Base-by-base conservation (phyloP, 2,797 vertebrate genomes). In the Adelosebastes latens region DNA sequence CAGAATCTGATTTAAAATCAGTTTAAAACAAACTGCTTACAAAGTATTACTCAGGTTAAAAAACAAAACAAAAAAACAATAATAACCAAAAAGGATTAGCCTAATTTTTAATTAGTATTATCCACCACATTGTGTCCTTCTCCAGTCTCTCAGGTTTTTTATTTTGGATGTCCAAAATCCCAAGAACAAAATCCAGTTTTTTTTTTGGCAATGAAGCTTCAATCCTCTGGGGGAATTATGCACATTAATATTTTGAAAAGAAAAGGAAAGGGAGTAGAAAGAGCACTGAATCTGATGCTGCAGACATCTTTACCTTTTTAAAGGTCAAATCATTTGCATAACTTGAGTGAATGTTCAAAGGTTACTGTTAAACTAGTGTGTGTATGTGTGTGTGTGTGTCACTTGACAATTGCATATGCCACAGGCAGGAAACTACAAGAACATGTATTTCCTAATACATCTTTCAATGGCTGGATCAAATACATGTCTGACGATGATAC, bases 321-420 rank as follows among this genome's bases (percentile, higher is more conserved):
- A 92, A 93, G 91, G 88, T 93, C 88, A 75, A 84, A 67, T 76
- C 61, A 87, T 88, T 88, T 92, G 87, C 89, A 89, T 91, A 85
- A 81, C 61, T 75, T 82, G 39, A 85, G 74, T 74, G 80, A 80
- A 32, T 80, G 59, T 85, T 70, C 72, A 89, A 92, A 90, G 85
- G 88, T 91, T 88, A 79, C 75, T 64, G 53, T 80, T 84, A 73
- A 72, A 84, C 59, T 11, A 34, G 27, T 67, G 70, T 72, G 18
- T 71, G 14, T 72, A 3, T 71, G 31, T 72, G 27, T 32, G 62
- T 59, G 53, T 39, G 59, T 68, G 64, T 67, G 58, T 72, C 39
- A 56, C 24, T 34, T 71, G 55, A 64, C 58, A 66, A 52, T 31
- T 25, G 27, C 31, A 52, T 65, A 42, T 62, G 29, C 20, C 62